Evolutionary conservation across 2,113 vertebrate genomes (phyloP).

Genomic region (Epinephelus lanceolatus): DNA sequence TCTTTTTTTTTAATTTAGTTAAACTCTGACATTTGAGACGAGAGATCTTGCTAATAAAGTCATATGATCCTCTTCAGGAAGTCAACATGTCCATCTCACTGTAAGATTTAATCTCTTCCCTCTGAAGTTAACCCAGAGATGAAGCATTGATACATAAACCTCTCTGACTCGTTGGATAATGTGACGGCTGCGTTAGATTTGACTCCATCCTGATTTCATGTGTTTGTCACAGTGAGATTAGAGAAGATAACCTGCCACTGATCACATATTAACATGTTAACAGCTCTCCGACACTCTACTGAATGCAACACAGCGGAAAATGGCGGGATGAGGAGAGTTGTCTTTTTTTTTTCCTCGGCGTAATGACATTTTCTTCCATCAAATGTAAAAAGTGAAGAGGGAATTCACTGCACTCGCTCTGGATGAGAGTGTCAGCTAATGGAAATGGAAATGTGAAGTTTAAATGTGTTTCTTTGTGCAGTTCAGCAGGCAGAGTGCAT

Average conservation of each 20-base stretch:
- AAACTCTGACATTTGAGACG: too few relatives aligned
- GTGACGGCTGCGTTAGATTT: background rate
- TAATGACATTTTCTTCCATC: constrained; percentile 42
- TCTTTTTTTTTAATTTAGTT: too few relatives aligned
- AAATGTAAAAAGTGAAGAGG: constrained; percentile 52
- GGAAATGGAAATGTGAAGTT: constrained; percentile 63
- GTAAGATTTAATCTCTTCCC: too few relatives aligned
- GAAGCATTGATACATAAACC: background rate
- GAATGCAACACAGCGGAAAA: background rate
- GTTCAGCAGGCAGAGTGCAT: constrained; percentile 50
- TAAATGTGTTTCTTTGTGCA: constrained; percentile 60
- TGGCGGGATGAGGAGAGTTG: constrained; percentile 13
- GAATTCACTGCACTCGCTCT: constrained; percentile 29
- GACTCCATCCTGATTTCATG: background rate
- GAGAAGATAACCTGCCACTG: background rate
- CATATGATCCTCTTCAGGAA: too few relatives aligned
- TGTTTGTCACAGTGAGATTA: background rate
- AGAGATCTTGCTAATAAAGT: too few relatives aligned
- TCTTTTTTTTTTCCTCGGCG: too few relatives aligned
- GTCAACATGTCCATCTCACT: too few relatives aligned
- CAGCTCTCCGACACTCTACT: constrained; percentile 15
- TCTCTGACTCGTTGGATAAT: background rate
- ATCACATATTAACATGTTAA: constrained; percentile 37
- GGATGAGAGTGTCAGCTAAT: constrained; percentile 55
- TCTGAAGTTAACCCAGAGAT: background rate